Conservation (phyloP, 2,113 vertebrate genomes). For the Delphinapterus leucas region DNA sequence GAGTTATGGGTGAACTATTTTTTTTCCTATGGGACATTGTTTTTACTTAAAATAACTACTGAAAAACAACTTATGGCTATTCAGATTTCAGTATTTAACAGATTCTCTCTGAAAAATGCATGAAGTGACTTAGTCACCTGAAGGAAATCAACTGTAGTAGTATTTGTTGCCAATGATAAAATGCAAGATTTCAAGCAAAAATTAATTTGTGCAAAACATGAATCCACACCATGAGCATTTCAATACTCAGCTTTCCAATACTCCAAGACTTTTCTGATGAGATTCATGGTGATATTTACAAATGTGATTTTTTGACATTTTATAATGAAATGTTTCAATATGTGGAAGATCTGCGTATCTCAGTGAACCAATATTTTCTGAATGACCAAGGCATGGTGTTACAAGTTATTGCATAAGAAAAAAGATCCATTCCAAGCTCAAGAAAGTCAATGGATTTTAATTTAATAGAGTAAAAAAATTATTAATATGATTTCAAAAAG, state of each 20-base stretch:
- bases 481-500: not conserved
- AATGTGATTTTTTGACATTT: not conserved
- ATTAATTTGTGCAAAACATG: not conserved
- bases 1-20: not conserved
- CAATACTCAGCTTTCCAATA: not conserved
- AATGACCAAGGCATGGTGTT: not conserved
- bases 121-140: not conserved
- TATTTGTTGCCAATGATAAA: not conserved
- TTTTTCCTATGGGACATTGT: not conserved
- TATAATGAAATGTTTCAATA: not conserved
- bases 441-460: conserved; percentile 1
- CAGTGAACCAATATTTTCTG: not conserved
- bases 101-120: not conserved
- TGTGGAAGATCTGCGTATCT: not conserved
- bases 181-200: not conserved
- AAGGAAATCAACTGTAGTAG: not conserved
- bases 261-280: not conserved
- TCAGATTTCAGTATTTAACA: not conserved
- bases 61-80: not conserved
- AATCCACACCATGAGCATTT: not conserved
- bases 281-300: not conserved
- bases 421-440: not conserved
- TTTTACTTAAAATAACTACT: not conserved
- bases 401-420: not conserved
- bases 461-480: not conserved